Percentiles rank a stretch among this genome's conserved stretches.
Evolutionary conservation across 2,888 invertebrate genomes (phyloP).

Genomic region (Quadriops clusia): DNA sequence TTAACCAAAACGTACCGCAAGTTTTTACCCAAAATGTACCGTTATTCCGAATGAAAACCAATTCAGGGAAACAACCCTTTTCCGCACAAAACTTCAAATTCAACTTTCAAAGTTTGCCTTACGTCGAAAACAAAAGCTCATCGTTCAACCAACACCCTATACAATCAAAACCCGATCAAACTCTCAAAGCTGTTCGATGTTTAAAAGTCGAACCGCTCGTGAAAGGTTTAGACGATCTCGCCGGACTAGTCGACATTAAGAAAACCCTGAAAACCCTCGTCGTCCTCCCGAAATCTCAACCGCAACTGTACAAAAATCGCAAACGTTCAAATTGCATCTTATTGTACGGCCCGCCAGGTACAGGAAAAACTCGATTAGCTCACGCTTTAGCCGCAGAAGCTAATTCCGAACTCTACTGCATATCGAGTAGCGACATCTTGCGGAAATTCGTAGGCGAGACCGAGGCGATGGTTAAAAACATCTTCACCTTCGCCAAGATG

Average conservation of each 20-base stretch:
- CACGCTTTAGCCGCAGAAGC: constrained; percentile 39
- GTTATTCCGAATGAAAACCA: no score
- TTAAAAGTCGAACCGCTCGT: constrained; percentile 24
- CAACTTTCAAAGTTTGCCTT: no score
- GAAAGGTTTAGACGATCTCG: constrained; percentile 36
- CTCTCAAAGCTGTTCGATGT: no score
- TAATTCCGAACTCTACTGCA: constrained; percentile 38
- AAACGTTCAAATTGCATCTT: constrained; percentile 41
- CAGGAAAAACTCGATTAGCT: constrained; percentile 37
- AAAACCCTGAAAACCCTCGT: constrained; percentile 38
- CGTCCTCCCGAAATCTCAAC: constrained; percentile 41
- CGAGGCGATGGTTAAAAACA: constrained; percentile 38
- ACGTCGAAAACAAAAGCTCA: no score
- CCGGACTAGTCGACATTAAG: constrained; percentile 40
- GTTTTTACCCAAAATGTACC: no score
- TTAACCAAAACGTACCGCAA: no score
- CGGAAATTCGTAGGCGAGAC: constrained; percentile 45
- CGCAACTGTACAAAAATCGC: constrained; percentile 40
- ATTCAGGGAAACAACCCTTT: no score
- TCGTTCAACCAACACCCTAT: no score
- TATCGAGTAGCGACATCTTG: constrained; percentile 42
- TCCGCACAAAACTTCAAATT: no score
- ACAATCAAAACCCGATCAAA: no score
- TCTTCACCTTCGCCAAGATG: background rate
- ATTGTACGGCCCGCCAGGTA: constrained; percentile 42